Conservation (phyloP, 1,140 invertebrate species). For the Heliconius himera region DNA sequence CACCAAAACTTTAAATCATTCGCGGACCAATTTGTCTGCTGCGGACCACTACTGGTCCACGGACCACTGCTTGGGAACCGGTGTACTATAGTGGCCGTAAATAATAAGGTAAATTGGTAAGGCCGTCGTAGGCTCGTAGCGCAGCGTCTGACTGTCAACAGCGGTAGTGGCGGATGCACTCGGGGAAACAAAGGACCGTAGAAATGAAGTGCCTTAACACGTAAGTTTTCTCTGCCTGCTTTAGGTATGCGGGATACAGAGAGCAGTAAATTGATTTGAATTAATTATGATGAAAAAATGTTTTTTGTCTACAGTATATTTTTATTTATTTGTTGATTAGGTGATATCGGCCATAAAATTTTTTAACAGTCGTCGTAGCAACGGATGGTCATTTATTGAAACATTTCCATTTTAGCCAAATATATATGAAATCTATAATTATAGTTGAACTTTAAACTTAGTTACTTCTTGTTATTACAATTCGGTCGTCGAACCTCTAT, state of each 20-base stretch:
- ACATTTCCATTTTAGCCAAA: not conserved
- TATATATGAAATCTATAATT: not conserved
- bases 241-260: no score
- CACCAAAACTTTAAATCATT: no score
- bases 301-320: not conserved
- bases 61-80: no score
- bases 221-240: no score
- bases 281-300: not conserved
- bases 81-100: no score
- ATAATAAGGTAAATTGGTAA: no score
- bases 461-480: constrained; percentile 30
- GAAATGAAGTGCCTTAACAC: no score
- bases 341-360: not conserved
- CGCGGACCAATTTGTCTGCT: no score
- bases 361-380: not conserved
- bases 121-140: not conserved
- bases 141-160: no score
- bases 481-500: constrained; percentile 3
- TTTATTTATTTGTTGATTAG: not conserved
- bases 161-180: no score
- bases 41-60: no score
- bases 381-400: not conserved
- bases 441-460: constrained; percentile 5
- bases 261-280: not conserved
- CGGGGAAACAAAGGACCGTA: no score